Evolutionary conservation across 2,113 vertebrate genomes (phyloP), one percentile per base, ranked within the genome.

Genomic region (Anhinga anhinga): DNA sequence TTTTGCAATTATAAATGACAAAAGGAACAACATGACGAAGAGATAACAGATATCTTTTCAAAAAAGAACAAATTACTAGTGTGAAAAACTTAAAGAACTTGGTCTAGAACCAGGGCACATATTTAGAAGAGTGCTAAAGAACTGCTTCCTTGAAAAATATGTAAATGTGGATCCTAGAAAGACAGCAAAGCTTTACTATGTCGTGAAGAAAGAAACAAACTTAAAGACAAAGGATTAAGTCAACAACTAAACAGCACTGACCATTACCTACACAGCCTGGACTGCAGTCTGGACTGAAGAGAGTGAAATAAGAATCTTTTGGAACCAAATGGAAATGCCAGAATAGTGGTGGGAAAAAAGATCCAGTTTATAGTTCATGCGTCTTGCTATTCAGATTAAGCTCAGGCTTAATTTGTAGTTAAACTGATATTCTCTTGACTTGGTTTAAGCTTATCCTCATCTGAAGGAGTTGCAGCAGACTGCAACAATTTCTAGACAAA

Each of bases 1-100:
- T 77, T 93, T 77, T 97, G 88, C 90, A 96, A 93, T 96, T 97
- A 94, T 45, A 94, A 82, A 93, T 71, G 36, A 93, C 93, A 94
- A 96, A 97, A 94, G 82, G 79, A 95, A 86, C 66, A 96, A 97
- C 76, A 53, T 58, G 85, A 94, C 3, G 3, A 94, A 95, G 87
- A 96, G 88, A 88, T 95, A 95, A 94, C 62, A 86, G 92, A 63
- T 77, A 92, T 40, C 88, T 92, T 88, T 73, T 42, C 90, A 19
- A 53, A 77, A 96, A 96, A 95, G 90, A 91, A 91, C 92, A 95
- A 95, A 94, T 82, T 92, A 86, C 62, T 86, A 65, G 62, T 29
- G 62, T 53, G 71, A 91, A 94, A 95, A 96, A 77, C 74, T 85
- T 87, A 49, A 80, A 94, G 45, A 30, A 77, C 66, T 93, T 94